Conservation (phyloP, 2,888 invertebrate genomes). For the Ochropacha duplaris region DNA sequence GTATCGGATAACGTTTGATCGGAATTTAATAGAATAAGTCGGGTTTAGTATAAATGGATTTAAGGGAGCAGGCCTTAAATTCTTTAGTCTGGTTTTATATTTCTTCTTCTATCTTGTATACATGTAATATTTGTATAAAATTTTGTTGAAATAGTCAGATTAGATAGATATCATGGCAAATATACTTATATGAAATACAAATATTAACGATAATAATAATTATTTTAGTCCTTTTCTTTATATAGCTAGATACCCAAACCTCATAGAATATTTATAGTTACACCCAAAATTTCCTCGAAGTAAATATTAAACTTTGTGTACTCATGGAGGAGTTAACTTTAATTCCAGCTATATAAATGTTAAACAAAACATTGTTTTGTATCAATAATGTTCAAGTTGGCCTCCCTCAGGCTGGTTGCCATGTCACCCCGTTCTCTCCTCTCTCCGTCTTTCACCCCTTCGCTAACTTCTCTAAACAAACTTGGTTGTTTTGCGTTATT, state of each 20-base stretch:
- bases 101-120: not conserved
- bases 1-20: conserved; percentile 36
- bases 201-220: too few relatives aligned
- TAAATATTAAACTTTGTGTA: not conserved
- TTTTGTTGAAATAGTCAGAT: too few relatives aligned
- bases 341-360: conserved; percentile 26
- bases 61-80: not conserved
- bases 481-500: conserved; percentile 75
- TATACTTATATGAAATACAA: too few relatives aligned
- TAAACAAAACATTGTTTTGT: conserved; percentile 44
- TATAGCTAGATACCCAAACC: not conserved
- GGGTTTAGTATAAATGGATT: conserved; percentile 17
- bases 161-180: not conserved
- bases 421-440: conserved; percentile 20
- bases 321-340: not conserved
- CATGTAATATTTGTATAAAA: not conserved
- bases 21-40: conserved; percentile 46
- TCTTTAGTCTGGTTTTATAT: not conserved
- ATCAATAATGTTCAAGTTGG: conserved; percentile 38
- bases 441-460: conserved; percentile 33
- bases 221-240: not conserved
- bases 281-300: not conserved
- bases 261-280: not conserved
- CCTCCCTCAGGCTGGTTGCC: conserved; percentile 11
- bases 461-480: conserved; percentile 66